Percentiles rank a stretch among this genome's conserved stretches.
phyloP scores from a whole-genome alignment of 2,797 vertebrate species.

The Clarias laeviceps region DNA sequence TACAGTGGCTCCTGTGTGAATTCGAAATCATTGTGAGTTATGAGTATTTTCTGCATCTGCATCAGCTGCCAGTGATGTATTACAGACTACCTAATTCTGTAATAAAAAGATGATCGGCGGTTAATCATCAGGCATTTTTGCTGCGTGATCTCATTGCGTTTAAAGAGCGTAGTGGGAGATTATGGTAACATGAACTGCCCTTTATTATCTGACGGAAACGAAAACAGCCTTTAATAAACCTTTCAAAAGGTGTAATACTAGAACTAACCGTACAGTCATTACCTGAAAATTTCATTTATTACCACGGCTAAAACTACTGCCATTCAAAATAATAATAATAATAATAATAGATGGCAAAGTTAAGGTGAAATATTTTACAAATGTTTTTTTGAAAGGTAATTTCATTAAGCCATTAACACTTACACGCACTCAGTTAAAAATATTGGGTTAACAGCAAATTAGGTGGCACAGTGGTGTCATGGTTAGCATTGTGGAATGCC shows the following conservation, averaged over 20 bases:
- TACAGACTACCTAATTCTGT: slow-evolving; percentile 34
- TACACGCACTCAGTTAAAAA: too few relatives aligned
- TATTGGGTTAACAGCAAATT: too few relatives aligned
- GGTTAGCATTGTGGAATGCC: too few relatives aligned
- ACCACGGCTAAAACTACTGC: slow-evolving; percentile 19
- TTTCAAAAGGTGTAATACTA: slow-evolving; percentile 14
- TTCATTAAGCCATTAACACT: too few relatives aligned
- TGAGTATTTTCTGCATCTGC: slow-evolving; percentile 21
- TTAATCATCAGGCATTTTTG: slow-evolving; percentile 46
- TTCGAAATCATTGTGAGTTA: slow-evolving; percentile 39
- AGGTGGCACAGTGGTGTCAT: too few relatives aligned
- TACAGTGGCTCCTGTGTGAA: slow-evolving; percentile 65
- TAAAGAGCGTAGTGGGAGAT: slow-evolving; percentile 21
- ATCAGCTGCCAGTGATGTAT: slow-evolving; percentile 34
- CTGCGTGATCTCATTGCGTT: slow-evolving; percentile 28
- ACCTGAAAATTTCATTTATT: slow-evolving; percentile 25
- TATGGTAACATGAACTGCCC: slow-evolving; percentile 30
- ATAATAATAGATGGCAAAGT: not conserved
- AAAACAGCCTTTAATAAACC: slow-evolving; percentile 21
- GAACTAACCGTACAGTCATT: slow-evolving; percentile 20
- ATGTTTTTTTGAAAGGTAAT: not conserved
- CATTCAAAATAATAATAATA: not conserved
- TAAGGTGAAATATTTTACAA: not conserved
- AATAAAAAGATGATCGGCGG: slow-evolving; percentile 42
- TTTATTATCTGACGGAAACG: not conserved